Evolutionary conservation across 2,797 vertebrate species (phyloP), one percentile per base, ranked within the genome.

Genomic region (Euphonia xanthogaster): DNA sequence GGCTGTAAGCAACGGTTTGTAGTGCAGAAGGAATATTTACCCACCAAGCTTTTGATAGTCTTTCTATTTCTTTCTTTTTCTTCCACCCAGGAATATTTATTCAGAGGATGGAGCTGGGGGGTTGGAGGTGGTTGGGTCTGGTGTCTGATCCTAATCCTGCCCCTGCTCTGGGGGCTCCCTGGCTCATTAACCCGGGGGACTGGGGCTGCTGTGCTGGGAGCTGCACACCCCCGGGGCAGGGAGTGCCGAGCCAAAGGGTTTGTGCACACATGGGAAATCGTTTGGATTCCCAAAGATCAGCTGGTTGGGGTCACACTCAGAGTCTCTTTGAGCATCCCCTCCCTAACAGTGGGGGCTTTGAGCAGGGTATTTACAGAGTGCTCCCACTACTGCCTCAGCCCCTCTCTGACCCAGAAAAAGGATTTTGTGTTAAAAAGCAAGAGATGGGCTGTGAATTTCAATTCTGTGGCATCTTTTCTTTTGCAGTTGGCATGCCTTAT

Each of bases 1-100:
- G 27, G 93, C 95, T 97, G 88, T 79, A 90, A 97, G 94, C 93
- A 96, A 94, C 40, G 90, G 92, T 70, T 96, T 82, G 77, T 63
- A 73, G 66, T 33, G 73, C 77, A 50, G 95, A 14, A 88, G 60
- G 90, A 97, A 92, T 95, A 93, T 96, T 96, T 96, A 90, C 88
- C 90, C 83, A 76, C 44, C 30, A 4, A 10, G 62, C 31, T 48
- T 94, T 86, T 72, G 31, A 53, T 48, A 60, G 66, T 37, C 70
- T 80, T 79, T 75, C 63, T 83, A 1, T 63, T 81, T 74, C 54
- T 79, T 86, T 67, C 30, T 28, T 42, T 80, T 83, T 68, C 60
- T 90, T 88, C 35, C 42, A 31, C 39, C 0, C 13, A 68, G 54
- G 18, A 31, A 10, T 31, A 62, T 31, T 13, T 55, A 62, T 48